phyloP scores from a whole-genome alignment of 2,888 invertebrate species.

The Lepidocyrtinus sp. region DNA sequence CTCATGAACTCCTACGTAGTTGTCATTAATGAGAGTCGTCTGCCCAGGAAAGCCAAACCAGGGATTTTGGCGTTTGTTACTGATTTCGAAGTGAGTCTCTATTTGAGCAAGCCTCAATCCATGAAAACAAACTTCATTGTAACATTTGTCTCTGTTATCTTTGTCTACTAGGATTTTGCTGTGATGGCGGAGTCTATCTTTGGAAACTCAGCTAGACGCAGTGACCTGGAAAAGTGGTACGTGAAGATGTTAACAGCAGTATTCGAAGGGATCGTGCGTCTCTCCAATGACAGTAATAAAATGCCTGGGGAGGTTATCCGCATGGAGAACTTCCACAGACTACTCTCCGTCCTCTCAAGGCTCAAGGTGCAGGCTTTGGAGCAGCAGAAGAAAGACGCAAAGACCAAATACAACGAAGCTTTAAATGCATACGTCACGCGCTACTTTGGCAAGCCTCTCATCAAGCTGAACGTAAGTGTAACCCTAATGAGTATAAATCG shows the following conservation, averaged over 20 bases:
- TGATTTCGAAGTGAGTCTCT: slow-evolving; percentile 81
- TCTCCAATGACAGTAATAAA: slow-evolving; percentile 88
- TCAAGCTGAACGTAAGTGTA: slow-evolving; percentile 86
- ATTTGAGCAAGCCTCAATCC: slow-evolving; percentile 1
- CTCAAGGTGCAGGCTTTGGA: slow-evolving; percentile 93
- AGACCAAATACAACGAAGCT: slow-evolving; percentile 90
- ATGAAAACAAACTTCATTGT: not conserved
- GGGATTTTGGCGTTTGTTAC: slow-evolving; percentile 91
- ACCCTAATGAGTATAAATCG: too few relatives aligned
- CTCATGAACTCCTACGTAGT: slow-evolving; percentile 89
- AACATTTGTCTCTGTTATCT: not conserved
- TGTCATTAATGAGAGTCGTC: slow-evolving; percentile 84
- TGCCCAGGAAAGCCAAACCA: slow-evolving; percentile 84
- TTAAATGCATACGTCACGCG: slow-evolving; percentile 92
- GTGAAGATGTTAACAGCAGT: slow-evolving; percentile 85
- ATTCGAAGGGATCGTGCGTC: slow-evolving; percentile 85
- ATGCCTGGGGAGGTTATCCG: slow-evolving; percentile 93
- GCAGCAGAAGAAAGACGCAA: slow-evolving; percentile 89
- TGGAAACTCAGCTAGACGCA: slow-evolving; percentile 86
- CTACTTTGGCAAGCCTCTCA: slow-evolving; percentile 94
- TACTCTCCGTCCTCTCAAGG: slow-evolving; percentile 88
- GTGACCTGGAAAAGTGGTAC: slow-evolving; percentile 95
- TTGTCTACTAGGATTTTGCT: slow-evolving; percentile 79
- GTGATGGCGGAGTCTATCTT: slow-evolving; percentile 90
- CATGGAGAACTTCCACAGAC: slow-evolving; percentile 97